Conservation (phyloP, 2,888 invertebrate genomes). For the Malachius bipustulatus region DNA sequence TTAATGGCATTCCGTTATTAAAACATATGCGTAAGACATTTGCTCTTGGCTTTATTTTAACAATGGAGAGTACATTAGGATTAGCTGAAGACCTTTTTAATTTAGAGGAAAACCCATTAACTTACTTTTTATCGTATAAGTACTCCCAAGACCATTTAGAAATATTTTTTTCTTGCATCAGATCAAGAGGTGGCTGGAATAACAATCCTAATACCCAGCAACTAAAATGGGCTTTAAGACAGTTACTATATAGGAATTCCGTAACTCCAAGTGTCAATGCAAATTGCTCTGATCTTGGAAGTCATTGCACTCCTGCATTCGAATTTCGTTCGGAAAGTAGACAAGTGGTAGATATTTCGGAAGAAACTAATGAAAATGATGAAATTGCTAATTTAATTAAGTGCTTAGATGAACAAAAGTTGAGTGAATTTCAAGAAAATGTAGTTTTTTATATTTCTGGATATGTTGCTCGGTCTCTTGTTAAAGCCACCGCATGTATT, state of each 20-base stretch:
- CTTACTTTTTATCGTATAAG: slow-evolving; percentile 14
- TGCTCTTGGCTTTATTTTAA: slow-evolving; percentile 14
- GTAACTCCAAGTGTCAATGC: slow-evolving; percentile 13
- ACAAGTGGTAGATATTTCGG: slow-evolving; percentile 4
- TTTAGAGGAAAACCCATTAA: slow-evolving; percentile 8
- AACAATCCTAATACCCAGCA: slow-evolving; percentile 15
- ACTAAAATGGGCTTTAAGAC: slow-evolving; percentile 12
- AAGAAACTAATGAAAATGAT: slow-evolving; percentile 4
- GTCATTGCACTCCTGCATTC: slow-evolving; percentile 8
- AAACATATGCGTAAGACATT: slow-evolving; percentile 14
- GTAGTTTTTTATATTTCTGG: slow-evolving; percentile 5
- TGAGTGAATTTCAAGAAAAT: slow-evolving; percentile 9
- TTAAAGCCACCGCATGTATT: slow-evolving; percentile 3
- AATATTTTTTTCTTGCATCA: slow-evolving; percentile 16
- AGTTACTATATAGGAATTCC: slow-evolving; percentile 14
- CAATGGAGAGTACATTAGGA: slow-evolving; percentile 7
- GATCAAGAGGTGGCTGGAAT: slow-evolving; percentile 17
- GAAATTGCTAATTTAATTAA: slow-evolving; percentile 4
- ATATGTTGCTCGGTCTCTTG: slow-evolving; percentile 5
- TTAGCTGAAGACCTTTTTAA: slow-evolving; percentile 11
- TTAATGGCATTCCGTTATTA: slow-evolving; percentile 10
- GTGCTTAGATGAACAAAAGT: slow-evolving; percentile 5
- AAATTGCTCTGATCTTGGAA: slow-evolving; percentile 12
- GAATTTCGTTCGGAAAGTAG: slow-evolving; percentile 7
- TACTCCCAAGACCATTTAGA: slow-evolving; percentile 17